Base-by-base conservation (phyloP, 35 echinoderm and acorn worm species). In the Patiria miniata region DNA sequence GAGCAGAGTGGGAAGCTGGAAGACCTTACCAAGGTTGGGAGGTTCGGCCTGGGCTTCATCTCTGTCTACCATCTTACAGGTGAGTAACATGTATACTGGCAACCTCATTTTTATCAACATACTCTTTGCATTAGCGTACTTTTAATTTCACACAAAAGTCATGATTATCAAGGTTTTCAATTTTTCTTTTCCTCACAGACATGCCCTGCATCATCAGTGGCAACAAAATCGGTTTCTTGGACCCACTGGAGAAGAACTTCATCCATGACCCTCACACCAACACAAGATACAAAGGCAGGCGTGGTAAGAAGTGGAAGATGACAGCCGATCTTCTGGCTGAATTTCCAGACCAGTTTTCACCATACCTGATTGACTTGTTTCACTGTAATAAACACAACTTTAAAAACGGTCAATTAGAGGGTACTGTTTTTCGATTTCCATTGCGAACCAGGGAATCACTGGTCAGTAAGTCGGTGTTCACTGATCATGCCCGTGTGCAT, bases 41-140 rank as follows among this genome's bases (percentile, higher is more conserved):
- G 91, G 36, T 97, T 97, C 60, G 95, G 91, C 14, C 84, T 94
- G 7, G 95, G 91, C 30, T 97, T 94, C 77, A 88, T 79, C 77
- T 94, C 91, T 15, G 89, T 97, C 0, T 94, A 93, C 44, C 95
- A 97, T 68, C 28, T 97, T 16, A 97, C 95, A 86, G 95, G 95
- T 92, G 83, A 79, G 87, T 97, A 52, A 47, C 42, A n/a, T n/a
- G n/a, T n/a, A 12, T 47, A 6, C 42, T 47, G 12, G 42, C 12
- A 47, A 47, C 42, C 12, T 12, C 42, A 47, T 4, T 47, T 12
- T 47, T 47, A 47, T 47, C 4, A 4, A 6, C 12, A 4, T 47
- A 47, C 42, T 47, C 12, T 47, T 4, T 12, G n/a, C n/a, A 6
- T 47, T 47, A 4, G 4, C 12, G 4, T 47, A 47, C n/a, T 6